phyloP scores from a whole-genome alignment of 2,113 vertebrate genomes.

The Otocyon megalotis region DNA sequence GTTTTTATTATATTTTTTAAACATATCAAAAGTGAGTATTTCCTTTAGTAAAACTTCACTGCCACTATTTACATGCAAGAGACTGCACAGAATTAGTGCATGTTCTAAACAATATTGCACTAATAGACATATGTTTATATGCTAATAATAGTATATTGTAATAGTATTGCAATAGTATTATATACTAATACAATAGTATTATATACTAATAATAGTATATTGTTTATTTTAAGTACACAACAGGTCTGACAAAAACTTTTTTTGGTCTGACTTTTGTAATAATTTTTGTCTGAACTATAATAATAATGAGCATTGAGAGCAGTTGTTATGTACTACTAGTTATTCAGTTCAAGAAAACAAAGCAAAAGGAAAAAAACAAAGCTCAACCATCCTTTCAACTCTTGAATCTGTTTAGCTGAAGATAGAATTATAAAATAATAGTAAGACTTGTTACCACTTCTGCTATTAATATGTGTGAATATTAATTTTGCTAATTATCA shows the following conservation, averaged over 20 bases:
- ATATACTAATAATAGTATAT: neutral
- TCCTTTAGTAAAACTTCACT: neutral
- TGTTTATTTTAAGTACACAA: neutral
- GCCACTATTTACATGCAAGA: neutral
- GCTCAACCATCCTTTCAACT: neutral
- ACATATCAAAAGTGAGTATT: neutral
- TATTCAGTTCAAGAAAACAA: neutral
- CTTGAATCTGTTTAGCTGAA: neutral
- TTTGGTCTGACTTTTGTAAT: neutral
- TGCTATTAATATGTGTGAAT: neutral
- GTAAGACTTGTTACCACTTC: neutral
- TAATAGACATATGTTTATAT: neutral
- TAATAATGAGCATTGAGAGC: neutral
- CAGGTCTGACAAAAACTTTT: neutral
- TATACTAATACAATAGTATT: too few species aligned
- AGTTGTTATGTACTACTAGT: neutral
- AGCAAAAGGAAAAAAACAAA: neutral
- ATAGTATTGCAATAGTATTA: too few species aligned
- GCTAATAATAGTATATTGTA: neutral
- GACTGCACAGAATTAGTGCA: neutral
- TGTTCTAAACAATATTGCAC: neutral
- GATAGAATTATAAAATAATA: conserved; percentile 23
- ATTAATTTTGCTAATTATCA: conserved; percentile 11
- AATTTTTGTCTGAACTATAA: neutral
- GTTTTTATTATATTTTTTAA: neutral